Conservation (phyloP, 2,797 vertebrate genomes). For the Gymnothorax reevesii region DNA sequence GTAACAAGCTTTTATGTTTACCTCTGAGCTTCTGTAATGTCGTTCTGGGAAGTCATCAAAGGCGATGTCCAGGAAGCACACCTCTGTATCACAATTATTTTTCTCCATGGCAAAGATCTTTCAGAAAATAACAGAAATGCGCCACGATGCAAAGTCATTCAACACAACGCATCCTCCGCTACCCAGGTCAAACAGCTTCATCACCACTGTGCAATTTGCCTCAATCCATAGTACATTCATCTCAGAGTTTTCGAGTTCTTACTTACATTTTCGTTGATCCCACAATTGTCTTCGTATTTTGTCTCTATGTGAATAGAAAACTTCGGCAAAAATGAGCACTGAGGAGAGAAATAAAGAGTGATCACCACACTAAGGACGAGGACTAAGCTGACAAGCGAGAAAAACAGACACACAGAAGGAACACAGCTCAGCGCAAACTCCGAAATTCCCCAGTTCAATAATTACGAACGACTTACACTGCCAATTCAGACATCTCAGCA, state of each 20-base stretch:
- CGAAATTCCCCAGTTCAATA: background rate
- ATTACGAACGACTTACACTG: background rate
- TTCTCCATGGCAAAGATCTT: constrained; percentile 66
- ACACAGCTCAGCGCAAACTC: background rate
- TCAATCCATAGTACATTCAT: background rate
- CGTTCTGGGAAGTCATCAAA: constrained; percentile 71
- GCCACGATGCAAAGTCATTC: background rate
- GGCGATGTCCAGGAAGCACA: constrained; percentile 68
- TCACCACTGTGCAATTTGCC: background rate
- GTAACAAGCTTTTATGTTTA: constrained; percentile 31
- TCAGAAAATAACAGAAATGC: background rate
- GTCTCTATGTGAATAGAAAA: constrained; percentile 77
- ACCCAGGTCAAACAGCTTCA: background rate
- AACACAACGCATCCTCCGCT: background rate
- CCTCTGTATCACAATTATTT: constrained; percentile 61
- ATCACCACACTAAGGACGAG: constrained; percentile 7
- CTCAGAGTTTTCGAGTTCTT: background rate
- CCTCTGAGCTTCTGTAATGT: constrained; percentile 70
- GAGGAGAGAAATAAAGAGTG: background rate
- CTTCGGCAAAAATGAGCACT: constrained; percentile 76
- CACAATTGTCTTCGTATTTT: constrained; percentile 73
- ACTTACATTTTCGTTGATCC: constrained; percentile 69
- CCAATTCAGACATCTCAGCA: background rate
- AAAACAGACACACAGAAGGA: background rate
- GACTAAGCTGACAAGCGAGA: background rate